These are phyloP conservation scores for Amazona guildingii DNA, from an alignment of 2,113 vertebrate species.

Conservation along the genomic window DNA sequence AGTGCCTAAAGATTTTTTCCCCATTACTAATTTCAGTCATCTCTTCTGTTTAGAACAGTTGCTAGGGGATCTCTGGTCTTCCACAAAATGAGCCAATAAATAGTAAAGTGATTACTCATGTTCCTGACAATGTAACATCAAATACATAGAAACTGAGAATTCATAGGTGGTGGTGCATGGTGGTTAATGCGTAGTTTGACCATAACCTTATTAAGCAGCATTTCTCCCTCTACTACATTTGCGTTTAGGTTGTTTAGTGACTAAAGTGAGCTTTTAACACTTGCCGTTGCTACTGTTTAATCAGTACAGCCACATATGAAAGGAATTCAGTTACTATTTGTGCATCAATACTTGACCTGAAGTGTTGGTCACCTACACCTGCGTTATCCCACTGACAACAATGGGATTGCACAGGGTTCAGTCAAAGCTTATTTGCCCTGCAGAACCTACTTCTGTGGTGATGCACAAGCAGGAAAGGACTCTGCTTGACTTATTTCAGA, in stretches of 20 bases:
- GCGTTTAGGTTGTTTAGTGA: neutral
- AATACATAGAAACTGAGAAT: neutral
- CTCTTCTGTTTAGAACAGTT: conserved; percentile 59
- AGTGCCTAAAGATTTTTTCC: conserved; percentile 76
- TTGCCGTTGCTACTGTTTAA: neutral
- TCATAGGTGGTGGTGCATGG: neutral
- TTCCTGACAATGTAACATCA: neutral
- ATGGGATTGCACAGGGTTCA: neutral
- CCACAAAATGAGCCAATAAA: conserved; percentile 58
- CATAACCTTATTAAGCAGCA: neutral
- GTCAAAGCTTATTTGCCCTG: neutral
- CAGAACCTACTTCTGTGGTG: neutral
- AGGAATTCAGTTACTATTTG: neutral
- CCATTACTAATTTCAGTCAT: conserved; percentile 50
- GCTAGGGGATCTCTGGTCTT: conserved; percentile 71
- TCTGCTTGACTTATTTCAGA: neutral
- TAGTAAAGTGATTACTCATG: neutral
- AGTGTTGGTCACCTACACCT: neutral
- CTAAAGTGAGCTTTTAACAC: neutral
- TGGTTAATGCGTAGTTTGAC: neutral
- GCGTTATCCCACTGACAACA: neutral
- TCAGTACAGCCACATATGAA: neutral
- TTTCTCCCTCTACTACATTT: neutral
- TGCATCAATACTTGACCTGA: neutral
- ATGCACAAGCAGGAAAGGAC: neutral